phyloP scores from a whole-genome alignment of 2,113 vertebrate genomes.

The Herpetotheres cachinnans region DNA sequence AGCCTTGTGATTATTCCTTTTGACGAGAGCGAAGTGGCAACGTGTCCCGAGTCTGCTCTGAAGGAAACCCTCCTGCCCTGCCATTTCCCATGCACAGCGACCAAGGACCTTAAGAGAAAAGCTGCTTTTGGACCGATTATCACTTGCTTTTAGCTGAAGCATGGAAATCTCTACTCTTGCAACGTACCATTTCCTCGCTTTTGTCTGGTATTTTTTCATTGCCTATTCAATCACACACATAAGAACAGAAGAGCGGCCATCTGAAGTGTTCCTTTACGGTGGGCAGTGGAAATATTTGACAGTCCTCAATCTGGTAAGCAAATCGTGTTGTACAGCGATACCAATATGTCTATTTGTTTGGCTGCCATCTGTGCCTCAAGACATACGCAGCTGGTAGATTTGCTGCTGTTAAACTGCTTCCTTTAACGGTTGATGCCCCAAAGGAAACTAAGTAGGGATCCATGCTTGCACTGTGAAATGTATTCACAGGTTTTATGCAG shows the following conservation, averaged over 20 bases:
- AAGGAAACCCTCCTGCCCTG: not conserved
- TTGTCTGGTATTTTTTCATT: conserved; percentile 74
- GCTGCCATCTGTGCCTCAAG: conserved; percentile 27
- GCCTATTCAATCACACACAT: not conserved
- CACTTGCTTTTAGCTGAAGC: not conserved
- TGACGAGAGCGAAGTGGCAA: not conserved
- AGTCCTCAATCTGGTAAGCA: conserved; percentile 80
- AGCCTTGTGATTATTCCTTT: not conserved
- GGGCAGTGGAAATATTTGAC: conserved; percentile 78
- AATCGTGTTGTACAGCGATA: not conserved
- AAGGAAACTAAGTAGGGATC: not conserved
- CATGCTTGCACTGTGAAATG: not conserved
- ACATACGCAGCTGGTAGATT: conserved; percentile 36
- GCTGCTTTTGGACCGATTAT: not conserved
- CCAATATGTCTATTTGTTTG: conserved; percentile 39
- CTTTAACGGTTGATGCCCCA: not conserved
- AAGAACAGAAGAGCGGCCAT: not conserved
- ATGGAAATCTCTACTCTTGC: conserved; percentile 43
- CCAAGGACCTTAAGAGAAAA: not conserved
- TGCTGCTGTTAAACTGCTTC: conserved; percentile 47
- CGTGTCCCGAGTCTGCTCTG: rapidly evolving
- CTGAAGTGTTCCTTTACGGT: conserved; percentile 52
- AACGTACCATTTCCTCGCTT: conserved; percentile 61
- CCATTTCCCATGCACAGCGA: not conserved
- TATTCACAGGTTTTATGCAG: not conserved